Evolutionary conservation across 2,113 vertebrate genomes (phyloP), one percentile per base, ranked within the genome.

Genomic region (Corythoichthys haematopterus): DNA sequence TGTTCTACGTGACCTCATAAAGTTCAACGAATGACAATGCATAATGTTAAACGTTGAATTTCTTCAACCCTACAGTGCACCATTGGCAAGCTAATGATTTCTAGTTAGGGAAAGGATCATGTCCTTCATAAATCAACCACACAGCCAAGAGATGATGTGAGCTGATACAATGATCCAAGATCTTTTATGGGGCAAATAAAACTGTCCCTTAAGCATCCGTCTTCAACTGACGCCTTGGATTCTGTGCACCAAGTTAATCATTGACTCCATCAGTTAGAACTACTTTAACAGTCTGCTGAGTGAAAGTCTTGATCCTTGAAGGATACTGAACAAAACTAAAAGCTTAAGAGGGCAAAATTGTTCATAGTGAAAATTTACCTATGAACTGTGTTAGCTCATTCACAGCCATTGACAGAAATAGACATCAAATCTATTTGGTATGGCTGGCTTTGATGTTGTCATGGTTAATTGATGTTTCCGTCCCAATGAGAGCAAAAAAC

Each of bases 161-260:
- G 65, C 50, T 10, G 8, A 3, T 36, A 65, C 47, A 72, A 76
- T 68, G 52, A 72, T 52, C 9, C 33, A 59, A 62, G 38, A 62
- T 57, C 50, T 51, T 47, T 46, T 33, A 33, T 11, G 52, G 64
- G 68, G 37, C 67, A 57, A 74, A 76, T 74, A 55, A 64, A 74
- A 69, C 43, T 36, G 53, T 68, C 66, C 55, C 53, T 56, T 9
- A 5, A 45, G 67, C 65, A 15, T 38, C 20, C 71, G 76, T 77
- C 64, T 76, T 57, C 38, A 67, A 47, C 50, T 43, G 2, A 20
- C 40, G 53, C 43, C 37, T 70, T 57, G 45, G 68, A 58, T 46
- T 60, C 73, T 3, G 53, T 66, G 69, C 51, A 64, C 35, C 61
- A 2, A n/a, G 84, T 87, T 84, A 90, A 88, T 90, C 77, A 89